Conservation (phyloP, 2,113 vertebrate species). For the Lichenostomus cassidix region DNA sequence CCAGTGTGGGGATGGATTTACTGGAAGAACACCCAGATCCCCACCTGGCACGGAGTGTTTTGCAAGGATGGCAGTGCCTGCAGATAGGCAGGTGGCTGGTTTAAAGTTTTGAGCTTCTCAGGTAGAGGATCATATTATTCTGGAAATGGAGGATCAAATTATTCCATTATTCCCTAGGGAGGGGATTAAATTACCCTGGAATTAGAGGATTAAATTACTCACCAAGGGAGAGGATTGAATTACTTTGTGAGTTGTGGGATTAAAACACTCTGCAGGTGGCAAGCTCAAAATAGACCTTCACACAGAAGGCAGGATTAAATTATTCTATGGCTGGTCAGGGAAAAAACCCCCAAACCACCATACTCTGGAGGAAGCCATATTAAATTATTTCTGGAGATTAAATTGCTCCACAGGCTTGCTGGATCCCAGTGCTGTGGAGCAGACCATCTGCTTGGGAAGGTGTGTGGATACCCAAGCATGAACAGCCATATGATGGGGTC, state of each 20-base stretch:
- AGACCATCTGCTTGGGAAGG: conserved; percentile 60
- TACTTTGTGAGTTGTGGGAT: conserved; percentile 57
- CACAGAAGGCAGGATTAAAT: conserved; percentile 66
- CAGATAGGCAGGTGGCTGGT: neutral
- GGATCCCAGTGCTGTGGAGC: conserved; percentile 51
- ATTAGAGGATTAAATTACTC: conserved; percentile 70
- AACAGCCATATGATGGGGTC: conserved; percentile 39
- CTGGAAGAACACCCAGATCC: fast-evolving
- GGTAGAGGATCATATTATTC: conserved; percentile 45
- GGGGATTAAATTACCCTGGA: conserved; percentile 67
- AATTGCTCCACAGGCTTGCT: conserved; percentile 54
- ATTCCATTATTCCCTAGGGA: conserved; percentile 60
- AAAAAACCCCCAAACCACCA: neutral
- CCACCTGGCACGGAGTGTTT: fast-evolving
- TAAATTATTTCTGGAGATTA: conserved; percentile 67
- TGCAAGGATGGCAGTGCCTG: neutral
- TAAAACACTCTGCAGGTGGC: conserved; percentile 61
- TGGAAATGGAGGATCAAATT: conserved; percentile 57
- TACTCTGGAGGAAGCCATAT: conserved; percentile 56
- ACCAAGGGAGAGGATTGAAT: conserved; percentile 67
- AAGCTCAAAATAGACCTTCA: conserved; percentile 58
- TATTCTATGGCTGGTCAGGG: conserved; percentile 44
- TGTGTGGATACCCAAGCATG: conserved; percentile 27
- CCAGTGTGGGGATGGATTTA: neutral
- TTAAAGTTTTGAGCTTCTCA: conserved; percentile 14